Percentiles rank a stretch among this genome's conserved stretches.
These are phyloP conservation scores for Brachynemurus nebulosus DNA, from an alignment of 2,888 invertebrate species.

Conservation along the genomic window DNA sequence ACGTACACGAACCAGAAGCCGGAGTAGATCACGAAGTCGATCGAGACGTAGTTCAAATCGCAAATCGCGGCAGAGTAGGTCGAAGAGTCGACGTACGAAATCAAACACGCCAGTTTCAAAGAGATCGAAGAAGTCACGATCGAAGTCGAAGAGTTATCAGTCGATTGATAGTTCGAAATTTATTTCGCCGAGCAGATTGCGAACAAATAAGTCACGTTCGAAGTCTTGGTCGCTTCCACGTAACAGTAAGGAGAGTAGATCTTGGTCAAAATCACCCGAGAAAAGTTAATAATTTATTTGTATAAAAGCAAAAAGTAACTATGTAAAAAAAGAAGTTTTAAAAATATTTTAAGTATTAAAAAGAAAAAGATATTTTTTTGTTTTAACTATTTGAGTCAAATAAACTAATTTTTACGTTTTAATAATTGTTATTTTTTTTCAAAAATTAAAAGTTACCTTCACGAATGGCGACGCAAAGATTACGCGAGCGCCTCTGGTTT, in stretches of 20 bases:
- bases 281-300: too few relatives aligned
- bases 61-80: constrained; percentile 22
- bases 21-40: constrained; percentile 4
- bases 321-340: too few relatives aligned
- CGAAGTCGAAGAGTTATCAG: constrained; percentile 19
- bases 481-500: too few relatives aligned
- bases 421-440: too few relatives aligned
- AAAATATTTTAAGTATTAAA: too few relatives aligned
- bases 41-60: constrained; percentile 17
- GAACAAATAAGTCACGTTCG: constrained; percentile 30
- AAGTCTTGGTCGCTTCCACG: constrained; percentile 47
- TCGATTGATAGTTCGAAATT: constrained; percentile 29
- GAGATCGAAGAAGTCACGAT: constrained; percentile 19
- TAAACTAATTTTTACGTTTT: too few relatives aligned
- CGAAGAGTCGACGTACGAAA: constrained; percentile 14
- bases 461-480: too few relatives aligned
- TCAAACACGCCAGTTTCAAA: constrained; percentile 14
- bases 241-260: constrained; percentile 29
- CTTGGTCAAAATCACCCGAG: constrained; percentile 39
- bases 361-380: too few relatives aligned
- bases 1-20: constrained; percentile 2
- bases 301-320: too few relatives aligned
- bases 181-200: constrained; percentile 26
- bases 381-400: too few relatives aligned
- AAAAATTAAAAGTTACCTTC: too few relatives aligned